Conservation (phyloP, 30 jellyfish, hydroid and myxozoan genomes). For the Clytia hemisphaerica region DNA sequence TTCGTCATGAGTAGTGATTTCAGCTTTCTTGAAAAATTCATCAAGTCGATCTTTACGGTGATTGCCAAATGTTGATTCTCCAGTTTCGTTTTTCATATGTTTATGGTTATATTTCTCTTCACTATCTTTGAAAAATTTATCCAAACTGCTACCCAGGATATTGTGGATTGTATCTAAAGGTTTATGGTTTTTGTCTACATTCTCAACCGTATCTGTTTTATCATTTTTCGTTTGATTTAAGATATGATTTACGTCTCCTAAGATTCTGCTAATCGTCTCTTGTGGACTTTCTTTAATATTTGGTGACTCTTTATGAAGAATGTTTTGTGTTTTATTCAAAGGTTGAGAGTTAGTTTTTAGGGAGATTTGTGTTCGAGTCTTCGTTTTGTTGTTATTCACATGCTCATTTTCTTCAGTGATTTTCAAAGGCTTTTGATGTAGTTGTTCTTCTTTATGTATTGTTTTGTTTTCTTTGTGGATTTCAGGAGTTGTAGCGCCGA, state of each 20-base stretch:
- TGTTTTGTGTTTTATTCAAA: neutral
- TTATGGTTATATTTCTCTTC: neutral
- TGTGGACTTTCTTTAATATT: conserved; percentile 13
- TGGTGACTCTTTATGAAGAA: neutral
- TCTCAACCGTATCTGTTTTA: neutral
- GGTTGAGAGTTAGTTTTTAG: neutral
- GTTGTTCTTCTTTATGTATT: neutral
- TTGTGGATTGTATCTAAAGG: neutral
- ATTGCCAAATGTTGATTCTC: neutral
- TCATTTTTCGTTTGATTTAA: neutral
- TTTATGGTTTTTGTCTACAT: neutral
- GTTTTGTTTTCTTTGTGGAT: neutral
- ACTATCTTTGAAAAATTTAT: neutral
- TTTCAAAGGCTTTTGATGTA: neutral
- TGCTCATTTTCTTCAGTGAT: neutral
- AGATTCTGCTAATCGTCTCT: conserved; percentile 10
- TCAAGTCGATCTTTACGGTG: conserved; percentile 5
- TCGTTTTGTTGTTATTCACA: neutral
- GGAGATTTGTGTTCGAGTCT: neutral
- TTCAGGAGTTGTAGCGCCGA: neutral
- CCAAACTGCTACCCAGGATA: neutral
- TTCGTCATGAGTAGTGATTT: conserved; percentile 18
- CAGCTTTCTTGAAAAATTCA: conserved; percentile 26
- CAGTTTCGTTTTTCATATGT: neutral
- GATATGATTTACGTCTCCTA: neutral